Base-by-base conservation (phyloP, 2,888 invertebrate genomes). In the Caenorhabditis virilis region DNA sequence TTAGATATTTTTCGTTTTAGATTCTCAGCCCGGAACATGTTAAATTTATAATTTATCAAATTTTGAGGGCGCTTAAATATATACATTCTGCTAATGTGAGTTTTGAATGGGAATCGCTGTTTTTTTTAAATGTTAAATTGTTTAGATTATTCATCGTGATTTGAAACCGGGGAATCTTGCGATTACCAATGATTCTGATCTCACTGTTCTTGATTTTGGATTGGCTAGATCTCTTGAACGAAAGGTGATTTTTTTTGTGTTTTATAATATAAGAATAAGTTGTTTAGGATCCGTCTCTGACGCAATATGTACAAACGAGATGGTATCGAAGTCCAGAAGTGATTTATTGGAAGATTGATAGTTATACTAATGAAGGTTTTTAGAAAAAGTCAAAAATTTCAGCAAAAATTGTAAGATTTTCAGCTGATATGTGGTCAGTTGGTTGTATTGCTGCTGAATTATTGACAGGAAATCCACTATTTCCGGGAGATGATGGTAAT, bases 41-140 rank as follows among this genome's bases (percentile, higher is more conserved):
- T 2, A 94, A 95, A 84, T 98, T 97, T 85, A 88, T 98, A 78
- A 91, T 97, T 16, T 98, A 98, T 86, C 98, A 98, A 87, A 95
- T 98, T 73, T 88, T 98, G 38, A 88, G 97, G 64, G 97, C 95
- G 6, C 88, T 98, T 13, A 98, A 98, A 55, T 81, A 80, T 58
- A 74, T 81, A 26, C 81, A 81, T 62, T 80, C 80, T 0, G 81
- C 79, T 11, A 75, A 79, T 69, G 80, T 79, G 41, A 58, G 60
- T 43, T n/a, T 35, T 20, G 4, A 16, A 3, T 13, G n/a, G 6
- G 7, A 26, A 16, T 48, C n/a, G 23, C 5, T 30, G 9, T 0
- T 22, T 16, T n/a, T 25, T 9, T n/a, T 23, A 39, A 49, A 46
- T 16, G 13, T 15, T 6, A 11, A 6, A 26, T 30, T 50, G 54